These are phyloP conservation scores for Campylomormyrus tamandua DNA, from an alignment of 2,113 vertebrate genomes.

Conservation along the genomic window DNA sequence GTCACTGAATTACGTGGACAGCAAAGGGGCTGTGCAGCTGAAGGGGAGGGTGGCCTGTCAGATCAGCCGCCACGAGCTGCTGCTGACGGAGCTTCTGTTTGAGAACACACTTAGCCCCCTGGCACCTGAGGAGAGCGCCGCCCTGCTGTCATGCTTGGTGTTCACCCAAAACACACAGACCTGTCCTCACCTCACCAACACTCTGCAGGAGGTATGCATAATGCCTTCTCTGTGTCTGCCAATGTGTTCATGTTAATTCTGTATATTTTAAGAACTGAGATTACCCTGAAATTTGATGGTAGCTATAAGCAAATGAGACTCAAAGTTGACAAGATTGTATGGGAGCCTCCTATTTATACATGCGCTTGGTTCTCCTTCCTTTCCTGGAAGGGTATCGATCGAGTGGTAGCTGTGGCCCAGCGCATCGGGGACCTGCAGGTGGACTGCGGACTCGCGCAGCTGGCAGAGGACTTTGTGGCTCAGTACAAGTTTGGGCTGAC, in stretches of 20 bases:
- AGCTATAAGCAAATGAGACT: not conserved
- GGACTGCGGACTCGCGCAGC: constrained; percentile 73
- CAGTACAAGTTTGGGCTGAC: constrained; percentile 87
- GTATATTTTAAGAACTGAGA: not conserved
- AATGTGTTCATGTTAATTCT: not conserved
- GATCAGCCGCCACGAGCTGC: constrained; percentile 82
- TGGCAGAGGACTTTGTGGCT: constrained; percentile 77
- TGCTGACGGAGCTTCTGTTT: constrained; percentile 83
- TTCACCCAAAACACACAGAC: constrained; percentile 76
- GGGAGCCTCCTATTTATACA: not conserved
- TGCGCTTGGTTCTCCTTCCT: not conserved
- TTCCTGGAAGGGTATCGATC: constrained; percentile 63
- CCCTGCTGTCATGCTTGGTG: constrained; percentile 78
- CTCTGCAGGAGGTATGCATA: constrained; percentile 68
- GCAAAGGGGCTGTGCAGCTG: constrained; percentile 72
- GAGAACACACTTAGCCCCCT: constrained; percentile 77
- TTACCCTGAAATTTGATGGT: not conserved
- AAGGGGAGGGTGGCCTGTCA: constrained; percentile 84
- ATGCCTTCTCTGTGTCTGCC: not conserved
- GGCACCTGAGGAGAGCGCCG: constrained; percentile 80
- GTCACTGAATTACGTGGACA: constrained; percentile 73
- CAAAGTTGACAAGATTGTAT: not conserved
- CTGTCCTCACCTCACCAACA: constrained; percentile 69
- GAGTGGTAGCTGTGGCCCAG: constrained; percentile 68
- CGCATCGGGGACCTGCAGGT: constrained; percentile 74